Evolutionary conservation across 2,888 invertebrate genomes (phyloP).

Genomic region (Anaspis maculata): DNA sequence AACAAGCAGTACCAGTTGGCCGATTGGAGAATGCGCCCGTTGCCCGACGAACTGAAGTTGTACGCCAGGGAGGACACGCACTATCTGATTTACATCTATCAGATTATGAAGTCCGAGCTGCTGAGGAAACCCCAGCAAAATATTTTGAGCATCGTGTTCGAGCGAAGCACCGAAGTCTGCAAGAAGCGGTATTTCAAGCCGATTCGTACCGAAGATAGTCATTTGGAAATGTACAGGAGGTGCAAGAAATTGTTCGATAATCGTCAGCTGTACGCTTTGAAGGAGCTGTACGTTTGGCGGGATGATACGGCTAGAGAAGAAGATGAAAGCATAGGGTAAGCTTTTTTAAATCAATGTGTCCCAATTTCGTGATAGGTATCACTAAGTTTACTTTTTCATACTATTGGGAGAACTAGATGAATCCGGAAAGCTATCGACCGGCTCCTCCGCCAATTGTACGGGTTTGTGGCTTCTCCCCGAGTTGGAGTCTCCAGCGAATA

Average conservation of each 20-base stretch:
- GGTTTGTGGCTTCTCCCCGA: no score
- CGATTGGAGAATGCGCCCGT: constrained; percentile 89
- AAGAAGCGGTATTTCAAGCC: constrained; percentile 73
- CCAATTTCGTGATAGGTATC: background rate
- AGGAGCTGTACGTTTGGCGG: constrained; percentile 79
- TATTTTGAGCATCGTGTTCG: constrained; percentile 59
- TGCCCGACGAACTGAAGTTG: constrained; percentile 67
- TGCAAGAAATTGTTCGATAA: constrained; percentile 76
- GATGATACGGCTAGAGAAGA: constrained; percentile 74
- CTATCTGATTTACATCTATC: constrained; percentile 84
- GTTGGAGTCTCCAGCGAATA: no score
- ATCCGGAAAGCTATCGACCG: no score
- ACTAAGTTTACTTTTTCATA: no score
- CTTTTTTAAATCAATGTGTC: constrained; percentile 8
- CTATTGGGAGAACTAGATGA: no score
- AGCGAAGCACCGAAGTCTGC: constrained; percentile 68
- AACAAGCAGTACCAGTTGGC: constrained; percentile 91
- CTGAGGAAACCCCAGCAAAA: constrained; percentile 53
- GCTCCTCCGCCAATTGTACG: no score
- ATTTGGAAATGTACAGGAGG: constrained; percentile 67
- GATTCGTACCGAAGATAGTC: constrained; percentile 56
- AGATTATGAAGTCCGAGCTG: constrained; percentile 66
- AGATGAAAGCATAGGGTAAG: constrained; percentile 81
- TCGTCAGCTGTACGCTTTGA: constrained; percentile 75
- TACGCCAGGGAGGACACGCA: constrained; percentile 96